Percentiles rank a stretch among this genome's conserved stretches.
These are phyloP conservation scores for Promerops cafer DNA, from an alignment of 2,113 vertebrate genomes.

Conservation along the genomic window DNA sequence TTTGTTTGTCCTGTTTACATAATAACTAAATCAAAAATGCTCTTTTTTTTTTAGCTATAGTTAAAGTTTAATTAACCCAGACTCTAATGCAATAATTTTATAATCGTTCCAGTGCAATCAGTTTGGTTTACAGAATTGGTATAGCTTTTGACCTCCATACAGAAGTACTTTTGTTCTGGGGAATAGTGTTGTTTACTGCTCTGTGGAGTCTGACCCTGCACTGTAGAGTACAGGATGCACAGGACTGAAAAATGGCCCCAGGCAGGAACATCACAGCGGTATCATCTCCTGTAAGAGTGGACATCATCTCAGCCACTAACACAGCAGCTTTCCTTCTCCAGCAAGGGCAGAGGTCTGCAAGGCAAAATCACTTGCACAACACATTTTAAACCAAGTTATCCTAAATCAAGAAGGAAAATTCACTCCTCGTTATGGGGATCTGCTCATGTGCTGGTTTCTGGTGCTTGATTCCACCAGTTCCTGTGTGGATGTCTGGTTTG, in stretches of 20 bases:
- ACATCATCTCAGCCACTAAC: neutral
- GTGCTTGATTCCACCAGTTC: neutral
- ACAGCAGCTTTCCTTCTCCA: neutral
- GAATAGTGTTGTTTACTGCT: neutral
- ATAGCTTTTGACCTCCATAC: neutral
- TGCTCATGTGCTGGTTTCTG: neutral
- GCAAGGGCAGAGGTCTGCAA: neutral
- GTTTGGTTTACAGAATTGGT: slow-evolving; percentile 1
- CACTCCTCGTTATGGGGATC: neutral
- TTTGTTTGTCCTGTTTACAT: slow-evolving; percentile 45
- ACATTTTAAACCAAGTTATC: neutral
- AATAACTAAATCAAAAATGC: neutral
- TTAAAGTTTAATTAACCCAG: neutral
- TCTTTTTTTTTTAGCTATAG: neutral
- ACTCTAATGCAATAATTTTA: slow-evolving; percentile 22
- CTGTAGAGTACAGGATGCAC: neutral
- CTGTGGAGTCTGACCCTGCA: neutral
- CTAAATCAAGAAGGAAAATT: neutral
- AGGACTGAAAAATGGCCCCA: neutral
- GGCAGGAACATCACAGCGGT: neutral
- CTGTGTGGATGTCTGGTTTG: neutral
- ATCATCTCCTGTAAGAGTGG: neutral
- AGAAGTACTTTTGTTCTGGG: neutral
- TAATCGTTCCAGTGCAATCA: neutral
- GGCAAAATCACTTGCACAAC: neutral